Base-by-base conservation (phyloP, 2,888 invertebrate species). In the Melieria picta region DNA sequence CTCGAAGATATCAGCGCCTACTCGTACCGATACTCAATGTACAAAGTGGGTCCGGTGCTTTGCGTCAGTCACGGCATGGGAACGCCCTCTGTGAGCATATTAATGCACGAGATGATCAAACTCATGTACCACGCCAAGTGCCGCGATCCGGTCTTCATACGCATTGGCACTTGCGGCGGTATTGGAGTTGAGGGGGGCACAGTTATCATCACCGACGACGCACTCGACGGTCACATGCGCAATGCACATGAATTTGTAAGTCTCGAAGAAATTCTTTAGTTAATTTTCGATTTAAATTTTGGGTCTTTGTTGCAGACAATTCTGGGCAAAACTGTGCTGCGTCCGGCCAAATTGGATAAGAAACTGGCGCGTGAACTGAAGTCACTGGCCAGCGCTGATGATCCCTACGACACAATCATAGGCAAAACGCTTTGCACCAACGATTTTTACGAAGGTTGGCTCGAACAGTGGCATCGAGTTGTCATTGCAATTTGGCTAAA, bases 351-450 rank as follows among this genome's bases (percentile, higher is more conserved):
- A 82, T 87, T 98, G 76, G 97, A 99, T 85, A 90, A 90, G 79
- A 91, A 93, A 70, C 86, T 99, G 78, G 91, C 91, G 13, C 90
- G 93, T 50, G 96, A 97, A 81, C 87, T 99, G 65, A 92, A 93
- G 81, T 90, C 90, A 0, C 87, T 96, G 72, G 90, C 93, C 0
- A 91, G 92, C 79, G 86, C 84, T 66, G 93, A 93, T 79, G 94
- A 95, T 83, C 95, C 94, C 0, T 96, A 95, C 84, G 93, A 95
- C 68, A 95, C 95, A 0, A 91, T 96, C 55, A 90, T 91, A 65
- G 99, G 99, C 62, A 96, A 94, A 84, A 99, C 99, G 0, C 93
- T 98, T 91, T 98, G 98, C 88, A 95, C 98, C 9, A 93, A 96
- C 83, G 99, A 99, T 86, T 99, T 99, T 86, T 99, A 99, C 86